Conservation (phyloP, 2,113 vertebrate genomes). For the Phylloscopus trochilus region DNA sequence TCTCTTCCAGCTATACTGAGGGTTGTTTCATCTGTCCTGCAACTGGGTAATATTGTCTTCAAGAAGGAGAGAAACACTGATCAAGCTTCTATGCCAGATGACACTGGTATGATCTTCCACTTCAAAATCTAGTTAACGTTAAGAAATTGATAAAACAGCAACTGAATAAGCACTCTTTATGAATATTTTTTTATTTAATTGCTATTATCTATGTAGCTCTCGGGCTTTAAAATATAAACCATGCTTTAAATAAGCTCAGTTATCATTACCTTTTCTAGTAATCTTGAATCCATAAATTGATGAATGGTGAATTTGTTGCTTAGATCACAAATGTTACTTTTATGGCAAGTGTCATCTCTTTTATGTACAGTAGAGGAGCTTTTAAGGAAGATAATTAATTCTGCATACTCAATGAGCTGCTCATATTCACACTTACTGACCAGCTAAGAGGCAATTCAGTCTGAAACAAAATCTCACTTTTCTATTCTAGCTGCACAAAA, state of each 20-base stretch:
- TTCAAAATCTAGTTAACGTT: background rate
- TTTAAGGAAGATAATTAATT: background rate
- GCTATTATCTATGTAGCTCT: background rate
- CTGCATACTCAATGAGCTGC: background rate
- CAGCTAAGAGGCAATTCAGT: background rate
- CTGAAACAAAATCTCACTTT: background rate
- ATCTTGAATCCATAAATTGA: background rate
- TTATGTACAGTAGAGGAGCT: background rate
- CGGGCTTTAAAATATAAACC: background rate
- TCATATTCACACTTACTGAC: background rate
- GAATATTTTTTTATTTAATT: background rate
- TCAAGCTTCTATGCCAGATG: slow-evolving; percentile 95
- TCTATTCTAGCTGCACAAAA: slow-evolving; percentile 87
- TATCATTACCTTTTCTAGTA: background rate
- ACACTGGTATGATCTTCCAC: slow-evolving; percentile 81
- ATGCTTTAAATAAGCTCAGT: background rate
- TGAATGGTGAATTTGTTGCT: background rate
- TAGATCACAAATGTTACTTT: background rate
- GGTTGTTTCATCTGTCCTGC: slow-evolving; percentile 91
- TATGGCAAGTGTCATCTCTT: background rate
- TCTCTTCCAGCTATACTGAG: slow-evolving; percentile 83
- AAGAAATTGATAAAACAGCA: background rate
- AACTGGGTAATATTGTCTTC: slow-evolving; percentile 92
- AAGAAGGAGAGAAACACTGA: slow-evolving; percentile 95
- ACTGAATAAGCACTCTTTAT: background rate